Conservation (phyloP, 2,113 vertebrate species). For the Tachysurus fulvidraco region DNA sequence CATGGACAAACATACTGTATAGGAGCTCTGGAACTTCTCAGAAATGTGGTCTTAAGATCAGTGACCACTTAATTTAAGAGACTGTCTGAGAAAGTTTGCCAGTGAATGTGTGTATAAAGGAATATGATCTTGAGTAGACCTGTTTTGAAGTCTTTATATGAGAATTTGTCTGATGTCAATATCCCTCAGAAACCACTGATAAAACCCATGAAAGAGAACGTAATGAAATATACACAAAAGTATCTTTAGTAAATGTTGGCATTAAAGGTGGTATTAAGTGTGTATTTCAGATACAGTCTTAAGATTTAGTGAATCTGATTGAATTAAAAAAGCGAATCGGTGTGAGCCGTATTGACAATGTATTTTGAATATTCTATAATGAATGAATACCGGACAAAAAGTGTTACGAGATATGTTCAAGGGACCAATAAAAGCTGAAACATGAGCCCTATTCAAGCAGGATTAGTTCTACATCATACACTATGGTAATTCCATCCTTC, state of each 20-base stretch:
- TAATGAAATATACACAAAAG: neutral
- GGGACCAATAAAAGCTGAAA: neutral
- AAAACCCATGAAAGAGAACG: too few species aligned
- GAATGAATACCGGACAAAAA: neutral
- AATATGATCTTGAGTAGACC: too few species aligned
- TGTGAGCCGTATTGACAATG: neutral
- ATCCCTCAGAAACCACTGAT: too few species aligned
- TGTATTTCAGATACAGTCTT: neutral
- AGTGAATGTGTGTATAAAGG: neutral
- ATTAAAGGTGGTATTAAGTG: neutral
- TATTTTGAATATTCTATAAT: neutral
- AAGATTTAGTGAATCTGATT: neutral
- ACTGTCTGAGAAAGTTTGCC: neutral
- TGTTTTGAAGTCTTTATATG: neutral
- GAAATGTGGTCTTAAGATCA: neutral
- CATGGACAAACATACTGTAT: neutral
- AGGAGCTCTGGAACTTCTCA: neutral
- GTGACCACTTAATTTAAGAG: neutral
- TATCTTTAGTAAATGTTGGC: neutral
- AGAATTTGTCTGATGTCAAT: neutral
- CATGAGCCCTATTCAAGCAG: neutral
- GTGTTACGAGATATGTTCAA: neutral
- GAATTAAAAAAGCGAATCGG: neutral
- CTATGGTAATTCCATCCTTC: neutral
- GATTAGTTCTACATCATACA: neutral